Base-by-base conservation (phyloP, 2,888 invertebrate species). In the Octonoba sinensis region DNA sequence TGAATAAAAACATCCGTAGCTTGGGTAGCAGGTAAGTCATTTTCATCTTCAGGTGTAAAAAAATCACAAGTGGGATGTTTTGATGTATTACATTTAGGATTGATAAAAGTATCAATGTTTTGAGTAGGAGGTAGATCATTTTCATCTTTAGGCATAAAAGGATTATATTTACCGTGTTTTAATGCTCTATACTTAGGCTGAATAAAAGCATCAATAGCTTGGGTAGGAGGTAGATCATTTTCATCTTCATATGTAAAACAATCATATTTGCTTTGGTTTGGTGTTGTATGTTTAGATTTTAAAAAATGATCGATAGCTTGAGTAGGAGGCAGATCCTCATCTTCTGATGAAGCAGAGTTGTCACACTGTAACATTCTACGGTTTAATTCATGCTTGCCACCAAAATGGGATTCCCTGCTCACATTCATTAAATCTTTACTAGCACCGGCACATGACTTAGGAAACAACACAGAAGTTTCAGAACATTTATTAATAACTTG, bases 81-180 rank as follows among this genome's bases (percentile, higher is more conserved):
- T 36, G 11, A 36, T 54, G n/a, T 54, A 13, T 54, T 20, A 16
- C 8, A n/a, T 15, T 54, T 54, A 54, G 20, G 20, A n/a, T 47
- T 18, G 20, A 18, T 20, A 18, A 24, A n/a, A 57, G n/a, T 16
- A 47, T 8, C 15, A 47, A 20, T 20, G 18, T 20, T 0, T 47
- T 51, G 51, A 44, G 56, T 69, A 20, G 15, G n/a, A 44, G 69
- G 69, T 20, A 69, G 18, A 20, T 56, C 56, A 64, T 44, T 64
- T 44, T 15, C 36, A 64, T 64, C 64, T 59, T 59, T 20, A n/a
- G 16, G 20, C 22, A 8, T 24, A 54, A 20, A 54, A 54, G n/a
- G 8, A 54, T n/a, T 18, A 59, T 15, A 24, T n/a, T 44, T 20
- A 20, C 64, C 27, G 8, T 62, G 36, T 15, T 44, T 64, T 36